phyloP scores from a whole-genome alignment of 2,888 invertebrate genomes.

The Craniophora ligustri region DNA sequence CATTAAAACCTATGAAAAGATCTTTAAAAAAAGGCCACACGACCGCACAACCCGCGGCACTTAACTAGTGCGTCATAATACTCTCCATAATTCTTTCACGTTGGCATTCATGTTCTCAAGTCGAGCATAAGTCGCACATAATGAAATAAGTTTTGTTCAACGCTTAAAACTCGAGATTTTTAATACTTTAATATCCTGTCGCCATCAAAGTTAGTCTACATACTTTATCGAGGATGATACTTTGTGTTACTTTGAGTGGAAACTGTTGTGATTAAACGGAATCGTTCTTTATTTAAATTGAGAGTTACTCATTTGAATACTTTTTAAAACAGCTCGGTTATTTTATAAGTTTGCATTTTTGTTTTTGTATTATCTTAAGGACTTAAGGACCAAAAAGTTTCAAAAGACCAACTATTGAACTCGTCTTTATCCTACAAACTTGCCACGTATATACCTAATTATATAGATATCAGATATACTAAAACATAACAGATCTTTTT shows the following conservation, averaged over 20 bases:
- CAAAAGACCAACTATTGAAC: too few species aligned
- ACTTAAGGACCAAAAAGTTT: too few species aligned
- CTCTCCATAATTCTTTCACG: conserved; percentile 44
- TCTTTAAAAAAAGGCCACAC: too few species aligned
- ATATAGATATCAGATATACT: too few species aligned
- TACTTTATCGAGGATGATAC: conserved; percentile 41
- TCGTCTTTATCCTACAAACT: too few species aligned
- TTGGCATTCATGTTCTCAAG: conserved; percentile 53
- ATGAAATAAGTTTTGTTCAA: conserved; percentile 59
- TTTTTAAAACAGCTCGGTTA: neutral
- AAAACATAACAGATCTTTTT: too few species aligned
- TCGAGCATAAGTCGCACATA: conserved; percentile 58
- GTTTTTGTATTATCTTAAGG: too few species aligned
- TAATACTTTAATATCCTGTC: conserved; percentile 55
- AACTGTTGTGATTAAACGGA: conserved; percentile 29
- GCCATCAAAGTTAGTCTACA: conserved; percentile 36
- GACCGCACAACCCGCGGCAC: neutral
- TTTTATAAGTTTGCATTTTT: too few species aligned
- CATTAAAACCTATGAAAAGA: too few species aligned
- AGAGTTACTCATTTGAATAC: neutral
- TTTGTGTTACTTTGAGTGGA: conserved; percentile 17
- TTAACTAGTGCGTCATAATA: conserved; percentile 39
- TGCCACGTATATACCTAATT: too few species aligned
- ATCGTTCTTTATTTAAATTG: conserved; percentile 8
- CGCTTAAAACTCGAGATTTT: conserved; percentile 53